Conservation (phyloP, 92 coral and sea anemone species). For the Siderastrea siderea region DNA sequence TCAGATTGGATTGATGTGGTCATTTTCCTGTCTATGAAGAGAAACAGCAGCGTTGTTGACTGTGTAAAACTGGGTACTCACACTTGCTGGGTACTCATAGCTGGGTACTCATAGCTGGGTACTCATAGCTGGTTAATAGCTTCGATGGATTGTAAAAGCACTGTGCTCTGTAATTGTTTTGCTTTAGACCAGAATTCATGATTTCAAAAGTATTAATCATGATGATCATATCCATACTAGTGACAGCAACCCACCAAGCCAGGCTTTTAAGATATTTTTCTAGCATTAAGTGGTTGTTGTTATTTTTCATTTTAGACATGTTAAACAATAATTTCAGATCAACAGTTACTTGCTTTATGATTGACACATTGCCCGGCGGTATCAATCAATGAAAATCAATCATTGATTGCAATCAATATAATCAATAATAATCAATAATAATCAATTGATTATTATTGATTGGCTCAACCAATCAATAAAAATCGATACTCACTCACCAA, state of each 20-base stretch:
- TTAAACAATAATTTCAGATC: conserved; percentile 16
- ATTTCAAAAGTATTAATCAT: not conserved
- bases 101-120: too few species aligned
- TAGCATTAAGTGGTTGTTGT: conserved; percentile 7
- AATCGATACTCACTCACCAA: too few species aligned
- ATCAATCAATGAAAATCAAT: too few species aligned
- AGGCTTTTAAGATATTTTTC: conserved; percentile 6
- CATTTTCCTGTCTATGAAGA: conserved; percentile 51
- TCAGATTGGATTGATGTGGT: conserved; percentile 14
- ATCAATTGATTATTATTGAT: too few species aligned
- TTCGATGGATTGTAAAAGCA: conserved; percentile 6
- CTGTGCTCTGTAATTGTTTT: not conserved
- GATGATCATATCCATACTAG: conserved; percentile 7
- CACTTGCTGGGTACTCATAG: too few species aligned
- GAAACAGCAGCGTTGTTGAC: conserved; percentile 4
- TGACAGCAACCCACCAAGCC: conserved; percentile 5
- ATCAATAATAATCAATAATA: too few species aligned
- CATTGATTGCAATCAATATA: too few species aligned
- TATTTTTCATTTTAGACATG: too few species aligned
- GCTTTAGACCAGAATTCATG: conserved; percentile 1
- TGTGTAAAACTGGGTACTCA: conserved; percentile 8
- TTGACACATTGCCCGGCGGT: too few species aligned
- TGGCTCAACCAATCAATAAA: too few species aligned
- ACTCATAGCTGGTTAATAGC: too few species aligned
- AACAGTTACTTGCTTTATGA: conserved; percentile 12